Evolutionary conservation across 2,113 vertebrate species (phyloP).

Genomic region (Syngnathus floridae): DNA sequence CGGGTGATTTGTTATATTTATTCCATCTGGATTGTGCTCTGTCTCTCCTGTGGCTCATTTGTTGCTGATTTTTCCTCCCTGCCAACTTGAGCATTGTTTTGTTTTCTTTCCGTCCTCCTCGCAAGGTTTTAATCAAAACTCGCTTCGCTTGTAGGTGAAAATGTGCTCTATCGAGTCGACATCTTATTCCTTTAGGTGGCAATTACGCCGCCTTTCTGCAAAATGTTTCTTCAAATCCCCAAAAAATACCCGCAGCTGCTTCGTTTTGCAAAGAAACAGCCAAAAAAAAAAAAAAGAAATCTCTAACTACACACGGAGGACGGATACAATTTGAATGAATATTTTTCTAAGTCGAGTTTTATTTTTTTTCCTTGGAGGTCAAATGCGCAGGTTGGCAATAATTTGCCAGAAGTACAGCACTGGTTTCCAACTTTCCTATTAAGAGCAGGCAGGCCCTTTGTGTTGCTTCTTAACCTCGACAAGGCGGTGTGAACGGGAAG

Average conservation of each 20-base stretch:
- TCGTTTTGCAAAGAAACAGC: neutral
- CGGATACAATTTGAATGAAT: constrained; percentile 1
- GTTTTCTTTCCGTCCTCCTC: neutral
- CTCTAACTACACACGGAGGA: neutral
- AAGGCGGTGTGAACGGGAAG: constrained; percentile 1
- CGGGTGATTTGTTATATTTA: neutral
- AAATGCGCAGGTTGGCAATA: constrained; percentile 4
- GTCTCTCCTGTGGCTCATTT: constrained; percentile 1
- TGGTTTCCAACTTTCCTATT: neutral
- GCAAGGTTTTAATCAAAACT: neutral
- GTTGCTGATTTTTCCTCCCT: neutral
- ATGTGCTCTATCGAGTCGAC: neutral
- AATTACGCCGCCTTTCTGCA: neutral
- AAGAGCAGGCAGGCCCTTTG: neutral
- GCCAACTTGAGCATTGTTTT: neutral
- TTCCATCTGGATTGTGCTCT: neutral
- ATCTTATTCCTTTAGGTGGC: constrained; percentile 4
- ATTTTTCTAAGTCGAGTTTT: neutral
- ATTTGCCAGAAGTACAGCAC: neutral
- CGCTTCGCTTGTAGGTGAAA: neutral
- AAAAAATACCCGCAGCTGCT: neutral
- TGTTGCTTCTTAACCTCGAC: neutral
- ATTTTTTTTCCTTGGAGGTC: neutral
- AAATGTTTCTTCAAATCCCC: neutral
- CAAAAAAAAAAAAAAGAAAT: neutral